phyloP scores from a whole-genome alignment of 2,797 vertebrate genomes.

The Propithecus perrieri region DNA sequence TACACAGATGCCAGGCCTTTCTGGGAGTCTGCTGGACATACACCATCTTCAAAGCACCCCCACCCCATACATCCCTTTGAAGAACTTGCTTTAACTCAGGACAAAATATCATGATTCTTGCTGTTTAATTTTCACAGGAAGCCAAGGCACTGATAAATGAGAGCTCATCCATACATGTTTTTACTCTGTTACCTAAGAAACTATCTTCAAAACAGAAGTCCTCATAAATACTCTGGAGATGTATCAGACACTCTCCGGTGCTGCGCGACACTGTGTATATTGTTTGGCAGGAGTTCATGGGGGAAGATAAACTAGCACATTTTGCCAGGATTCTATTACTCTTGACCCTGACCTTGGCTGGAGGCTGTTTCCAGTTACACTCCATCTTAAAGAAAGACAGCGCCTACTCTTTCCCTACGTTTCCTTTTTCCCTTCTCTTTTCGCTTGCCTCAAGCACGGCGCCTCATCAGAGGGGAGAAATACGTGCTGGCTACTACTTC shows the following conservation, averaged over 20 bases:
- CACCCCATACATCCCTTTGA: neutral
- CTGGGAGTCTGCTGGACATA: conserved; percentile 17
- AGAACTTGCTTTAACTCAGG: neutral
- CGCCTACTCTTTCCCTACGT: conserved; percentile 43
- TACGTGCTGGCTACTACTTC: rapidly evolving
- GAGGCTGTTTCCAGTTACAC: conserved; percentile 87
- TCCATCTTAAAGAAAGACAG: conserved; percentile 84
- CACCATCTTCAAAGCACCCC: conserved; percentile 12
- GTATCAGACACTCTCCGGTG: conserved; percentile 86
- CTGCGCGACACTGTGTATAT: conserved; percentile 86
- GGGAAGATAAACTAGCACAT: conserved; percentile 87
- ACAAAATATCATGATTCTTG: conserved; percentile 55
- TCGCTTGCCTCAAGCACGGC: neutral
- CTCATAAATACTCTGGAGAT: conserved; percentile 89
- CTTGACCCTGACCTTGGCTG: conserved; percentile 89
- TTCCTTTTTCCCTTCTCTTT: neutral
- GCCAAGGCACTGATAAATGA: conserved; percentile 84
- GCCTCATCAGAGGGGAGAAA: neutral
- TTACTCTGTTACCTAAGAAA: conserved; percentile 92
- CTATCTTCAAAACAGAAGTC: conserved; percentile 94
- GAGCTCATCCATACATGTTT: conserved; percentile 86
- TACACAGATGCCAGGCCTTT: conserved; percentile 28
- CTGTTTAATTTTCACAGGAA: conserved; percentile 79
- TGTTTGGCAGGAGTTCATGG: conserved; percentile 87
- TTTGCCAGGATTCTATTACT: conserved; percentile 89